phyloP scores from a whole-genome alignment of 2,888 invertebrate genomes.

The Drosophila bunnanda region DNA sequence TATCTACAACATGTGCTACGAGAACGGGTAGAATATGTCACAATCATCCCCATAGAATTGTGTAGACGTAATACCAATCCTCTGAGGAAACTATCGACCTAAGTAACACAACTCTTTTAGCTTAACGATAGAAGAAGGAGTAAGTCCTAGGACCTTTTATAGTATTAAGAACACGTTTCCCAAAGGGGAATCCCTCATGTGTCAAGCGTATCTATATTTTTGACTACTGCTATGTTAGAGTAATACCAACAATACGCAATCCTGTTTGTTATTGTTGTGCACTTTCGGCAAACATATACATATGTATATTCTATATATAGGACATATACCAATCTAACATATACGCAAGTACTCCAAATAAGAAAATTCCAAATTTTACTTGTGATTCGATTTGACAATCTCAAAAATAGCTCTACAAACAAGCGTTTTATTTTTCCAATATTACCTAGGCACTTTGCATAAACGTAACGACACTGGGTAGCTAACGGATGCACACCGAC shows the following conservation, averaged over 20 bases:
- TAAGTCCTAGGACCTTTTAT: slow-evolving; percentile 7
- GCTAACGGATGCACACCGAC: slow-evolving; percentile 38
- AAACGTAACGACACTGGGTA: slow-evolving; percentile 53
- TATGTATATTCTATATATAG: slow-evolving; percentile 32
- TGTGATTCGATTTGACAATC: slow-evolving; percentile 85
- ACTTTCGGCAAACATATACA: slow-evolving; percentile 42
- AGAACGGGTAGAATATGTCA: slow-evolving; percentile 48
- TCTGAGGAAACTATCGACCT: slow-evolving; percentile 25
- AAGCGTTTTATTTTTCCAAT: slow-evolving; percentile 48
- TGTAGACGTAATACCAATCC: slow-evolving; percentile 48
- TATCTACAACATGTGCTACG: slow-evolving; percentile 70
- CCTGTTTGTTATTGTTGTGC: slow-evolving; percentile 43
- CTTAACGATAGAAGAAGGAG: slow-evolving; percentile 36
- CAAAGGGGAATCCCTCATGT: slow-evolving; percentile 44
- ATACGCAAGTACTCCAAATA: slow-evolving; percentile 38
- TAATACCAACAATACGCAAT: slow-evolving; percentile 10
- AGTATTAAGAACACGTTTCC: slow-evolving; percentile 44
- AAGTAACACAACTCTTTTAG: slow-evolving; percentile 40
- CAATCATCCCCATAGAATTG: slow-evolving; percentile 62
- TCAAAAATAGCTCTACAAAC: slow-evolving; percentile 60
- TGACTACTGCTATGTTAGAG: slow-evolving; percentile 23
- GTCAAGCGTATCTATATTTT: slow-evolving; percentile 60
- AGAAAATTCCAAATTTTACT: slow-evolving; percentile 74
- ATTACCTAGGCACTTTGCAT: slow-evolving; percentile 69
- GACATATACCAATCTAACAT: slow-evolving; percentile 18